Base-by-base conservation (phyloP, 2,113 vertebrate species). In the Oophaga pumilio region DNA sequence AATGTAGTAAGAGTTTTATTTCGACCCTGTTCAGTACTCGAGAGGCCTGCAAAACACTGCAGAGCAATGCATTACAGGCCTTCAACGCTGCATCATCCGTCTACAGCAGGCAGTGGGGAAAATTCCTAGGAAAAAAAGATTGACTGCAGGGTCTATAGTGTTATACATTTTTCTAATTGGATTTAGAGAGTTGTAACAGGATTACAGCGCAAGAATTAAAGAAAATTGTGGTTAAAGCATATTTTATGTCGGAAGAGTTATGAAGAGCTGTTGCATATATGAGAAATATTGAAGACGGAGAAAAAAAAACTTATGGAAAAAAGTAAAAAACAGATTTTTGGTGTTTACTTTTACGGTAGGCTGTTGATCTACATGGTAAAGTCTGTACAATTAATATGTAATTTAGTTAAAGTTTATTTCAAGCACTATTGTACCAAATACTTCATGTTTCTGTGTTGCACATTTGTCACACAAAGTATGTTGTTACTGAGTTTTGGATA, bases 261-360 rank as follows among this genome's bases (percentile, higher is more conserved):
- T 94, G 93, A 95, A 95, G 90, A 93, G 94, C 95, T 94, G 93
- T 95, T 94, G 95, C 95, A 95, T 76, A 88, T 83, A 84, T 43
- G 22, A 83, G 62, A 83, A 83, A 83, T n/a, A 77, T n/a, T 76
- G 57, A 87, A 83, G 24, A 69, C 64, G 5, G 33, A 5, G 5
- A 79, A 88, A 87, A 92, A 90, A 92, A 71, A 94, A 94, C 94
- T 94, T 95, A 95, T 93, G 93, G 93, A 95, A 93, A 93, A 95
- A 96, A 93, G 93, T 93, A 95, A 93, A 93, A 95, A 96, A 93
- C 94, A 94, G 94, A 95, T 96, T 95, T 66, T 95, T 95, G 95
- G 95, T 95, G 94, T 95, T 96, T 96, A 95, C 95, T 96, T 95
- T 95, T 95, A 95, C 94, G 94, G 95, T 94, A 94, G 93, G 95